Evolutionary conservation across 2,888 invertebrate genomes (phyloP).

Genomic region (Cheilosia soror): DNA sequence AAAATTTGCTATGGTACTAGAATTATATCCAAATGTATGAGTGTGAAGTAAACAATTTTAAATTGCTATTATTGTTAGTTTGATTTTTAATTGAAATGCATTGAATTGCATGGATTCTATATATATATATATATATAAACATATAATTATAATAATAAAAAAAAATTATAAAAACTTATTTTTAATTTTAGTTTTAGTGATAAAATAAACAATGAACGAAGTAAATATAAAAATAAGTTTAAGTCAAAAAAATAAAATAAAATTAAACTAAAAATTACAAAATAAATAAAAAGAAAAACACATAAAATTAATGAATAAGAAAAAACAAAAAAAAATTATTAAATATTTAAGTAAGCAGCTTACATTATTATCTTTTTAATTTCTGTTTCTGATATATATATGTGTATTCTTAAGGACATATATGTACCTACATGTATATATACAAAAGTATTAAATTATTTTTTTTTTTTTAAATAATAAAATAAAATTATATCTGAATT

Average conservation of each 20-base stretch:
- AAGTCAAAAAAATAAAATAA: slow-evolving; percentile 21
- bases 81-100: not conserved
- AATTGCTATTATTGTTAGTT: not conserved
- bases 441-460: slow-evolving; percentile 76
- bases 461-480: slow-evolving; percentile 78
- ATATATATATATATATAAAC: not conserved
- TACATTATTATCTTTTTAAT: slow-evolving; percentile 34
- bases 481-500: slow-evolving; percentile 79
- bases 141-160: slow-evolving; percentile 19
- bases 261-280: too few species aligned
- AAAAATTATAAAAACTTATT: slow-evolving; percentile 45
- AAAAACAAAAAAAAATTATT: slow-evolving; percentile 35
- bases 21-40: slow-evolving; percentile 20
- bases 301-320: slow-evolving; percentile 49
- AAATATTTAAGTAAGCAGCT: slow-evolving; percentile 49
- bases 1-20: not conserved
- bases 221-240: slow-evolving; percentile 60
- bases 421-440: slow-evolving; percentile 69
- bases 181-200: slow-evolving; percentile 38
- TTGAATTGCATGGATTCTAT: not conserved
- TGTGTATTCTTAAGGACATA: slow-evolving; percentile 58
- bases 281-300: not conserved
- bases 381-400: slow-evolving; percentile 55
- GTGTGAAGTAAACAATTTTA: slow-evolving; percentile 20
- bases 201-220: slow-evolving; percentile 54